Base-by-base conservation (phyloP, 2,888 invertebrate genomes). In the Merodon equestris region DNA sequence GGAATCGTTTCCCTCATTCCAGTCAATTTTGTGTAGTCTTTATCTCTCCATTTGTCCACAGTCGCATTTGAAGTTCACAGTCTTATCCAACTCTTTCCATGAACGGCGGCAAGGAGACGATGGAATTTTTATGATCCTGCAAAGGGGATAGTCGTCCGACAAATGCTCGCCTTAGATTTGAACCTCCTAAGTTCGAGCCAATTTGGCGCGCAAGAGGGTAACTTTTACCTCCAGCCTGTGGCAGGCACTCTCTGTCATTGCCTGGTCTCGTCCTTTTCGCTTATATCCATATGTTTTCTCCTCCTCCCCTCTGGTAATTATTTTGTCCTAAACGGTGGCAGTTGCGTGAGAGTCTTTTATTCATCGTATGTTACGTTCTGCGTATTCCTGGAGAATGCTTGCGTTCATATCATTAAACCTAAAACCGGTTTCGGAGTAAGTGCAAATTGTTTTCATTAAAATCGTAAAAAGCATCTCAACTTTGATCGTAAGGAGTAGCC, bases 371-470 rank as follows among this genome's bases (percentile, higher is more conserved):
- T 27, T 4, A 27, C 27, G 27, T 7, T 27, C 3, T 7, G 27
- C 27, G 27, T 27, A 27, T 27, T 7, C n/a, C n/a, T n/a, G n/a
- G n/a, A n/a, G n/a, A 74, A 56, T 74, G 68, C 68, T 54, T 51
- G 50, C 38, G 38, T 45, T 64, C 53, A 57, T 57, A 57, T 63
- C 27, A 27, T 27, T 27, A 27, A 27, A 27, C 27, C 27, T 27
- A 27, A 2, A 75, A 51, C 54, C 42, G 57, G 53, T 70, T 64
- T 38, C 54, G 48, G 61, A 73, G 68, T 73, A 73, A 73, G 72
- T 79, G 77, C 68, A 79, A 73, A 79, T 79, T 79, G 77, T 73
- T 73, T 79, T 73, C 73, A 68, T 79, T 73, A 79, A 73, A 79
- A 58, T 58, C 57, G 40, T 57, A 40, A 42, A 72, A 76, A 67